Evolutionary conservation across 2,797 vertebrate genomes (phyloP).

Genomic region (Poliocrania exsul): DNA sequence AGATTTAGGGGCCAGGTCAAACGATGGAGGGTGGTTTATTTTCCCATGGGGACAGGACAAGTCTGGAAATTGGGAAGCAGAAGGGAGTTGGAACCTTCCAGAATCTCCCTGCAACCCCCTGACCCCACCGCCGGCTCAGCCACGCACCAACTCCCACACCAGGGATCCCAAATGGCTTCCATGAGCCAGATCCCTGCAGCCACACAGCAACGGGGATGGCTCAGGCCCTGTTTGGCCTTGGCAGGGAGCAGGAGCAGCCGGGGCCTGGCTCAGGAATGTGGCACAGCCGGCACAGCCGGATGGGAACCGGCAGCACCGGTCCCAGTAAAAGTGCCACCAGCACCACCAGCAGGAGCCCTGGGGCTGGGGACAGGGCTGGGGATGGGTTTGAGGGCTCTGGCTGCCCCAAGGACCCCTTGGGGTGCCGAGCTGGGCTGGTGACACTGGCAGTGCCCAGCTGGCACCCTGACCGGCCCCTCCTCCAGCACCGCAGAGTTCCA

Average conservation of each 20-base stretch:
- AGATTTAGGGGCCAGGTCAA: neutral
- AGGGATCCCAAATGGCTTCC: rapidly evolving
- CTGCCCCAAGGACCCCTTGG: neutral
- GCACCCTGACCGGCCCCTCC: neutral
- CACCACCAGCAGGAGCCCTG: neutral
- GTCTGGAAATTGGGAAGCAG: neutral
- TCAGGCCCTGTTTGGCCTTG: neutral
- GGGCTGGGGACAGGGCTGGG: neutral
- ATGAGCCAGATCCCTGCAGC: neutral
- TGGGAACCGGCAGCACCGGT: neutral
- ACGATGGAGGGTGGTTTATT: rapidly evolving
- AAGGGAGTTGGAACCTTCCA: neutral
- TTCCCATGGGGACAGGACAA: neutral
- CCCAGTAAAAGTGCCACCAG: neutral
- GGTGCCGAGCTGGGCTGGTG: rapidly evolving
- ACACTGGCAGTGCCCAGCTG: neutral
- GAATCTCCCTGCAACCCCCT: neutral
- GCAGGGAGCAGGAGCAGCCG: neutral
- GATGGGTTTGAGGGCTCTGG: neutral
- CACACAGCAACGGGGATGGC: rapidly evolving
- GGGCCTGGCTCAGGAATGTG: neutral
- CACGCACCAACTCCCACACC: neutral
- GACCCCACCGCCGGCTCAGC: rapidly evolving
- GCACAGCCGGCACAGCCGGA: neutral
- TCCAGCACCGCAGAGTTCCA: neutral